Conservation (phyloP, 2,888 invertebrate genomes). For the Eulithis prunata region DNA sequence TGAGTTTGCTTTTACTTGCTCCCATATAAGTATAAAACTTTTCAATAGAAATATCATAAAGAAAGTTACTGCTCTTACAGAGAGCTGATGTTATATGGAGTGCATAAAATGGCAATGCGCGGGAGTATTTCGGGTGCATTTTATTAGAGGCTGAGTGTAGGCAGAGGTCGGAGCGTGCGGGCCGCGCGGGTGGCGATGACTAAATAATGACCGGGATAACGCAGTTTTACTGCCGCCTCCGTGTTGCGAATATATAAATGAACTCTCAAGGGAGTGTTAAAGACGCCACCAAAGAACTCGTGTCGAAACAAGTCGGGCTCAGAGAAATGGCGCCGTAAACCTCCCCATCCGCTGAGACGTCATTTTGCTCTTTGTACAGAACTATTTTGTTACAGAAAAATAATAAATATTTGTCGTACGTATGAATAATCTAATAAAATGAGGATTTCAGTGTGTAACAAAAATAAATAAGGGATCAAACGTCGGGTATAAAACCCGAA, state of each 20-base stretch:
- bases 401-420: conserved; percentile 54
- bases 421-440: conserved; percentile 47
- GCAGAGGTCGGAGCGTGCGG: conserved; percentile 40
- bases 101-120: conserved; percentile 62
- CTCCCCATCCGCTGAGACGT: conserved; percentile 76
- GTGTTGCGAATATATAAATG: conserved; percentile 84
- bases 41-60: conserved; percentile 56
- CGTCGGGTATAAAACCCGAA: conserved; percentile 14
- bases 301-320: conserved; percentile 79
- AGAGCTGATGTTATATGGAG: conserved; percentile 38
- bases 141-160: conserved; percentile 61
- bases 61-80: conserved; percentile 49
- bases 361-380: conserved; percentile 70
- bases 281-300: conserved; percentile 80
- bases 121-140: conserved; percentile 70
- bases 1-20: conserved; percentile 45
- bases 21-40: conserved; percentile 47
- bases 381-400: conserved; percentile 65
- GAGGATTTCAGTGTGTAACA: conserved; percentile 20
- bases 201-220: conserved; percentile 84
- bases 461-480: conserved; percentile 23
- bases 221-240: conserved; percentile 82
- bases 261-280: conserved; percentile 82
- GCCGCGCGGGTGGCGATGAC: conserved; percentile 70
- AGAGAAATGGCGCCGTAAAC: conserved; percentile 79